phyloP scores from a whole-genome alignment of 2,888 invertebrate genomes.

The Epicampocera succincta region DNA sequence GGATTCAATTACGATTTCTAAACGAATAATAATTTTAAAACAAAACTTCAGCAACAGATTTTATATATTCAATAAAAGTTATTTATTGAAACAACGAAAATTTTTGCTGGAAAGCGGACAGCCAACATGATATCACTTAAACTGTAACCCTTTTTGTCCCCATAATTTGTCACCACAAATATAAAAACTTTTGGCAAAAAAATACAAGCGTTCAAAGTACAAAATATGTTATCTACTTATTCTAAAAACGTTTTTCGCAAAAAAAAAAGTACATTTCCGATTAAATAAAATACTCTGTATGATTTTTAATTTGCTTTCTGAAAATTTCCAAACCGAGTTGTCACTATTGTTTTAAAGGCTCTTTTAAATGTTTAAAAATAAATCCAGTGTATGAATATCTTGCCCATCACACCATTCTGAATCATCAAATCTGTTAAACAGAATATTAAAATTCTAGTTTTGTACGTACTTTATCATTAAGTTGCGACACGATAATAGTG shows the following conservation, averaged over 20 bases:
- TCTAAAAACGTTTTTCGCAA: background rate
- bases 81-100: no score
- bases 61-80: no score
- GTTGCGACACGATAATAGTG: background rate
- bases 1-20: no score
- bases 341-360: background rate
- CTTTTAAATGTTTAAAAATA: background rate
- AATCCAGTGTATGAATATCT: background rate
- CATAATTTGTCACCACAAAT: no score
- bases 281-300: conserved; percentile 2
- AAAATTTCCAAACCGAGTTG: background rate
- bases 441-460: conserved; percentile 32
- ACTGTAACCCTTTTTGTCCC: no score
- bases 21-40: no score
- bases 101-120: no score
- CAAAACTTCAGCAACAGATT: no score
- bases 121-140: no score
- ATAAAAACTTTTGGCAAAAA: background rate
- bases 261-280: background rate
- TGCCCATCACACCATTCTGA: conserved; percentile 4
- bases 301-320: background rate
- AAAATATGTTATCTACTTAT: conserved; percentile 6
- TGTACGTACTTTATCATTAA: conserved; percentile 14
- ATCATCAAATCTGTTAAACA: conserved; percentile 22
- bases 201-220: conserved; percentile 16